Conservation (phyloP, 1,140 invertebrate genomes). For the Trissolcus basalis region DNA sequence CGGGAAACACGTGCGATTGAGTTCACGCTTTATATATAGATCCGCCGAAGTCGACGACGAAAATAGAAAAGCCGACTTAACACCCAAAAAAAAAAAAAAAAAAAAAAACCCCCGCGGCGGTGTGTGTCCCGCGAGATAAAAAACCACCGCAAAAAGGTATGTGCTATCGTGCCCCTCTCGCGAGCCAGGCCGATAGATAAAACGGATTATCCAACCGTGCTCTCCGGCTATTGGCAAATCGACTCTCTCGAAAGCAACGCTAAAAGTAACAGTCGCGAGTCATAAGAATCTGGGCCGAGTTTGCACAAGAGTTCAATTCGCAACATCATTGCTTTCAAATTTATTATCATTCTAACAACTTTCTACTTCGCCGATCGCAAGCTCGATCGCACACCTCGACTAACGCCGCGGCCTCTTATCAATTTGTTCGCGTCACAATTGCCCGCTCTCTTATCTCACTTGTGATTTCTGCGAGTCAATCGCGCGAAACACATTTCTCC, state of each 20-base stretch:
- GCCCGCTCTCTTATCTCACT: too few relatives aligned
- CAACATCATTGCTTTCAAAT: constrained; percentile 58
- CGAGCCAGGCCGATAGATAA: neutral
- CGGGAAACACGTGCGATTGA: neutral
- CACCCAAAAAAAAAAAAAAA: too few relatives aligned
- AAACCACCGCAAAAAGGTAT: too few relatives aligned
- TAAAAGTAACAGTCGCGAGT: constrained; percentile 36
- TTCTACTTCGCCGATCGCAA: constrained; percentile 24
- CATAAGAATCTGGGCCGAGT: constrained; percentile 41
- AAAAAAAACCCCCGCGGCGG: too few relatives aligned
- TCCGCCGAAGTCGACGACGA: neutral
- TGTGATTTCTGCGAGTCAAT: too few relatives aligned
- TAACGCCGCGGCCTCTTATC: too few relatives aligned
- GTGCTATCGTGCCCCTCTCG: too few relatives aligned
- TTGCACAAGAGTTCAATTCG: constrained; percentile 50
- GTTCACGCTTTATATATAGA: neutral
- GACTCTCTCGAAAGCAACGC: constrained; percentile 6
- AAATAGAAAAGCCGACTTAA: too few relatives aligned
- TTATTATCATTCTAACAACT: constrained; percentile 56
- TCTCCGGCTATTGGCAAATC: constrained; percentile 2
- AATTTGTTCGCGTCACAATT: too few relatives aligned
- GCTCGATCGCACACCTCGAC: too few relatives aligned
- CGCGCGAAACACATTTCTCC: too few relatives aligned
- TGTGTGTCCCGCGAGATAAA: too few relatives aligned
- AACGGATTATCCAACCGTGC: neutral